Evolutionary conservation across 2,797 vertebrate species (phyloP).

Genomic region (Enteromius unitaeniatus): DNA sequence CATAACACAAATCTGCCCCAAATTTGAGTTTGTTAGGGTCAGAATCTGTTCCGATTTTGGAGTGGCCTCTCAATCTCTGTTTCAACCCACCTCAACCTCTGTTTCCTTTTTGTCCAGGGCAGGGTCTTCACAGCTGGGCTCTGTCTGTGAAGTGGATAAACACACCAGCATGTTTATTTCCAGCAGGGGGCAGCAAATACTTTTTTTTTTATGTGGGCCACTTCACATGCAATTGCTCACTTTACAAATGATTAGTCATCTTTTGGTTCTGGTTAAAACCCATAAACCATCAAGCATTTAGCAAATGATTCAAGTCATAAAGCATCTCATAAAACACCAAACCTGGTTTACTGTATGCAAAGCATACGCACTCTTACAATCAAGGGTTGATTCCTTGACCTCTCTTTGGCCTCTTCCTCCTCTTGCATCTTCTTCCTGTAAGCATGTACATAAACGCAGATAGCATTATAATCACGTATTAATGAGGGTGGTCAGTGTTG

Average conservation of each 20-base stretch:
- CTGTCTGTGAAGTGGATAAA: slow-evolving; percentile 76
- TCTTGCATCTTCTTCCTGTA: slow-evolving; percentile 92
- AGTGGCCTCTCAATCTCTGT: not conserved
- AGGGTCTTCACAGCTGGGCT: slow-evolving; percentile 83
- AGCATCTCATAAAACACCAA: slow-evolving; percentile 10
- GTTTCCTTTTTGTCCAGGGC: slow-evolving; percentile 88
- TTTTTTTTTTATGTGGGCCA: not conserved
- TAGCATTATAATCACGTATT: not conserved
- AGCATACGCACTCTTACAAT: slow-evolving; percentile 79
- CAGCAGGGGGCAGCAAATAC: slow-evolving; percentile 64
- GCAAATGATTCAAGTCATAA: not conserved
- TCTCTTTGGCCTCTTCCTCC: slow-evolving; percentile 89
- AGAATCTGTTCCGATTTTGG: not conserved
- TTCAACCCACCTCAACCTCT: slow-evolving; percentile 88
- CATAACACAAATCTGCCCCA: slow-evolving; percentile 48
- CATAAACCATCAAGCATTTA: not conserved
- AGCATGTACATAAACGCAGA: slow-evolving; percentile 28
- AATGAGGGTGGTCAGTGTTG: not conserved
- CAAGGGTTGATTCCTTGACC: slow-evolving; percentile 81
- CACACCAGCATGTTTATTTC: not conserved
- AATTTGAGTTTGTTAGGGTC: slow-evolving; percentile 32
- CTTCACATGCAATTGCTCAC: not conserved
- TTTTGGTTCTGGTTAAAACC: not conserved
- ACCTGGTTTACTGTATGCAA: slow-evolving; percentile 31
- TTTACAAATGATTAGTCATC: not conserved